A percentile compares a stretch with the other conserved stretches of the same genome.
These are phyloP conservation scores for Himalopsyche tibetana DNA, from an alignment of 2,888 invertebrate genomes.

Conservation along the genomic window DNA sequence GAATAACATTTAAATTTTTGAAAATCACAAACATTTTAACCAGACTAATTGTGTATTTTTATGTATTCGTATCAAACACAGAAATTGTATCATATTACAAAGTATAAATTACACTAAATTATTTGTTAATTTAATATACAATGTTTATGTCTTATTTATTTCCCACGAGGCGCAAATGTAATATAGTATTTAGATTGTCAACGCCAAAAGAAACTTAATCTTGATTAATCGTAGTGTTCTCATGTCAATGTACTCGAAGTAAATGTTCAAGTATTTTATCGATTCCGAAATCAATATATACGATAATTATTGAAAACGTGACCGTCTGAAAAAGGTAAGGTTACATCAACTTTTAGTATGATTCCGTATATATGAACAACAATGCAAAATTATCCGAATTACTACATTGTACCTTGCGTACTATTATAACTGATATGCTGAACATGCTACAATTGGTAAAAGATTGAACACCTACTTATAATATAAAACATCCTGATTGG, in stretches of 20 bases:
- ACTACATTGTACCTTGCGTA: not conserved
- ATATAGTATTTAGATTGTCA: constrained; percentile 33
- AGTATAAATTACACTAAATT: too few relatives aligned
- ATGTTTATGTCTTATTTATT: not conserved
- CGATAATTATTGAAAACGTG: constrained; percentile 41
- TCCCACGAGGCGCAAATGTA: not conserved
- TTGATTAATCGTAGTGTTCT: constrained; percentile 20
- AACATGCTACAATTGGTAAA: constrained; percentile 3
- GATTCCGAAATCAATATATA: constrained; percentile 25
- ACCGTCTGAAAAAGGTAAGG: constrained; percentile 45
- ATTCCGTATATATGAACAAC: not conserved
- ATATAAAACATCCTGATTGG: constrained; percentile 8
- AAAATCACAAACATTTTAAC: too few relatives aligned
- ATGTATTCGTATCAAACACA: too few relatives aligned
- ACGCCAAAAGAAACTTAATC: constrained; percentile 40
- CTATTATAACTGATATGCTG: not conserved
- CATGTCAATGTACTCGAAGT: constrained; percentile 11
- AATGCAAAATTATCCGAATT: constrained; percentile 25
- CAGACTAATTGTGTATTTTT: too few relatives aligned
- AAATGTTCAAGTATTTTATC: constrained; percentile 29
- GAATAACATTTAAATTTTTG: too few relatives aligned
- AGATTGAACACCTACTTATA: not conserved
- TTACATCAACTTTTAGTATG: constrained; percentile 29
- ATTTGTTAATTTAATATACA: too few relatives aligned
- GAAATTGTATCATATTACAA: too few relatives aligned